These are phyloP conservation scores for Synanthedon vespiformis DNA, from an alignment of 2,888 invertebrate species.

Conservation along the genomic window DNA sequence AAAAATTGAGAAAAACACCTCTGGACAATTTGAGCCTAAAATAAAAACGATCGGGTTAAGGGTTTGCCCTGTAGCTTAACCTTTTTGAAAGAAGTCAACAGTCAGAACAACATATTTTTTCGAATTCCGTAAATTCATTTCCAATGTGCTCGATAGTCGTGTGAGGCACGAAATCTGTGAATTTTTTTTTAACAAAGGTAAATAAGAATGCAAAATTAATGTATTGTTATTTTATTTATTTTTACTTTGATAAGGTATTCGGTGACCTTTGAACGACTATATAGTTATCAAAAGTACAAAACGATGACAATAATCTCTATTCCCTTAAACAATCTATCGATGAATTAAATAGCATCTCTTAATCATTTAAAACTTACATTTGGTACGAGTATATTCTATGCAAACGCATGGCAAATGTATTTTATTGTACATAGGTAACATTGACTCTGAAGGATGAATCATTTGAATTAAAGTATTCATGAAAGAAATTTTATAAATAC, in stretches of 20 bases:
- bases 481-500: background rate
- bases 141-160: too few relatives aligned
- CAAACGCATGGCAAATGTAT: slow-evolving; percentile 17
- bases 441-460: slow-evolving; percentile 15
- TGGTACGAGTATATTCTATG: slow-evolving; percentile 41
- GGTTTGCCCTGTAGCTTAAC: too few relatives aligned
- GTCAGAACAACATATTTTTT: too few relatives aligned
- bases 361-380: slow-evolving; percentile 30
- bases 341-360: slow-evolving; percentile 59
- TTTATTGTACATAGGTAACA: slow-evolving; percentile 29
- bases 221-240: slow-evolving; percentile 65
- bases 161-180: too few relatives aligned
- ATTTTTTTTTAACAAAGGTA: slow-evolving; percentile 1
- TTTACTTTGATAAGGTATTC: slow-evolving; percentile 67
- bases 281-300: slow-evolving; percentile 67
- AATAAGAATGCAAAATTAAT: slow-evolving; percentile 30
- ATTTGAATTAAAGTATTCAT: background rate
- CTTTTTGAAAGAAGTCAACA: too few relatives aligned
- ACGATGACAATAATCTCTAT: slow-evolving; percentile 57
- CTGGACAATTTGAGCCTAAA: too few relatives aligned
- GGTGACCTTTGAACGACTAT: slow-evolving; percentile 64
- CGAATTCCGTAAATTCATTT: too few relatives aligned
- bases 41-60: too few relatives aligned
- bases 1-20: too few relatives aligned
- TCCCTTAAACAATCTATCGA: slow-evolving; percentile 41